phyloP scores from a whole-genome alignment of 2,888 invertebrate species.

The Cheilosia grossa region DNA sequence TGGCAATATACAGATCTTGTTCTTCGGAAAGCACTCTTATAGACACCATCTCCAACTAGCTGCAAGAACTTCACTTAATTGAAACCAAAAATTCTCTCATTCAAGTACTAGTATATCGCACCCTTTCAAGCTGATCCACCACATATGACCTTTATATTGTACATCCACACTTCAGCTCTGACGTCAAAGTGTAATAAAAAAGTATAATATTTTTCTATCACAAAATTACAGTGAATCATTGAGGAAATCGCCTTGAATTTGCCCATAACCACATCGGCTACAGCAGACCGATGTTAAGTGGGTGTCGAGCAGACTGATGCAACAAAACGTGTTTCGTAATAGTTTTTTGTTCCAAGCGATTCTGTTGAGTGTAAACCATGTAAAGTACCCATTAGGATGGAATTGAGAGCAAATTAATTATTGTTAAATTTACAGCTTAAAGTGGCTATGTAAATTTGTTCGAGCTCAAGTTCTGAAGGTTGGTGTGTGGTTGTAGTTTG shows the following conservation, averaged over 20 bases:
- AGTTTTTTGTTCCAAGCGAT: conserved; percentile 26
- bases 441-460: neutral
- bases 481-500: neutral
- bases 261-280: neutral
- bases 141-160: too few relatives aligned
- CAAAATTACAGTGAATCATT: neutral
- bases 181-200: too few relatives aligned
- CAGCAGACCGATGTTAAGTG: conserved; percentile 8
- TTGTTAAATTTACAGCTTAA: conserved; percentile 11
- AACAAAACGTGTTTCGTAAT: conserved; percentile 50
- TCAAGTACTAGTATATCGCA: too few relatives aligned
- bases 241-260: conserved; percentile 34
- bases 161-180: too few relatives aligned
- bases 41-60: too few relatives aligned
- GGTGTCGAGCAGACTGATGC: conserved; percentile 30
- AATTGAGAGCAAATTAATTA: conserved; percentile 29
- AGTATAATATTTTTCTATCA: too few relatives aligned
- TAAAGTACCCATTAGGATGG: conserved; percentile 18
- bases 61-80: too few relatives aligned
- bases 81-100: too few relatives aligned
- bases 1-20: too few relatives aligned
- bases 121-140: too few relatives aligned
- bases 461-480: neutral
- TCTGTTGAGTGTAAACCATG: conserved; percentile 17
- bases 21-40: too few relatives aligned